Conservation (phyloP, 2,113 vertebrate species). For the Grus americana region DNA sequence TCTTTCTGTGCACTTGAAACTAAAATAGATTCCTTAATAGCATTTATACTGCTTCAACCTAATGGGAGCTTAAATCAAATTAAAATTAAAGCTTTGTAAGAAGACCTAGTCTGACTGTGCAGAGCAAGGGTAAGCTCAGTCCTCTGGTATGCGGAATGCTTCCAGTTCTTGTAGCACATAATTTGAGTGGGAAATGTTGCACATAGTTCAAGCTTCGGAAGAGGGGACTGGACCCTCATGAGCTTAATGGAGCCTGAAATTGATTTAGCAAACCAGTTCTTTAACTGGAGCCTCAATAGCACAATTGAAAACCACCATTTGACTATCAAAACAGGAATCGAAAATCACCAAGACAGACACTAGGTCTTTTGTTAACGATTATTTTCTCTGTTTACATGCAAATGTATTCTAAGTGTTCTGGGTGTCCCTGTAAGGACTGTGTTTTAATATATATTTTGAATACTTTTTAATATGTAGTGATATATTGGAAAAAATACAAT, state of each 20-base stretch:
- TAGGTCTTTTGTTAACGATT: not conserved
- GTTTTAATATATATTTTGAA: not conserved
- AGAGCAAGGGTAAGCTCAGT: not conserved
- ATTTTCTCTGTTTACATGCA: not conserved
- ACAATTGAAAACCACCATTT: not conserved
- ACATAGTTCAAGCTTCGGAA: not conserved
- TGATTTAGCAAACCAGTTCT: not conserved
- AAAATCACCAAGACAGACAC: not conserved
- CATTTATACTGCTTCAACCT: not conserved
- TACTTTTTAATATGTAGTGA: not conserved
- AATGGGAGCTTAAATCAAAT: not conserved
- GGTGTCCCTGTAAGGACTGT: not conserved
- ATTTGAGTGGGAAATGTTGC: not conserved
- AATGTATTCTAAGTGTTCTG: not conserved
- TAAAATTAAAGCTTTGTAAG: not conserved
- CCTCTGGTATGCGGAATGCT: not conserved
- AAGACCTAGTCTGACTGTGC: not conserved
- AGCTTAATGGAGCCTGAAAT: not conserved
- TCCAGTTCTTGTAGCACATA: not conserved
- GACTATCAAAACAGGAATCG: not conserved
- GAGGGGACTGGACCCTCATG: not conserved
- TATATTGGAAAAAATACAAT: not conserved
- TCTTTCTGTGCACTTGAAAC: not conserved
- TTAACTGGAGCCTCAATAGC: not conserved
- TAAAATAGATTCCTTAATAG: not conserved